Percentiles rank a stretch among this genome's conserved stretches.
Evolutionary conservation across 2,113 vertebrate genomes (phyloP).

Genomic region (Eonycteris spelaea): DNA sequence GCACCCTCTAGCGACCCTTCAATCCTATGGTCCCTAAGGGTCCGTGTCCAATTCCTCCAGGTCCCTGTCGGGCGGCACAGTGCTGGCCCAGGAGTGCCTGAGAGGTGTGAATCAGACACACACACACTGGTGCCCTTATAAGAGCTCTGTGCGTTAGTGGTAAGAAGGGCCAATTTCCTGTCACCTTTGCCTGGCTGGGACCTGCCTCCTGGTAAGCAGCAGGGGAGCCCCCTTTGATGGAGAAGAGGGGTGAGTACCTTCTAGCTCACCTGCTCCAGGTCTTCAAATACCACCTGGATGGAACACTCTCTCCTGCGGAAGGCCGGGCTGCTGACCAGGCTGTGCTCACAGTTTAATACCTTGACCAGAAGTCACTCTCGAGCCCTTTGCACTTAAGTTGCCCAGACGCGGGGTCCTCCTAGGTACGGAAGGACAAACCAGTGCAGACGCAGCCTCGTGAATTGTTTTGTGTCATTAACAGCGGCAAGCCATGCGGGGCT

Average conservation of each 20-base stretch:
- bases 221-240: not conserved
- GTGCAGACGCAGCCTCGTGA: not conserved
- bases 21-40: fast-evolving
- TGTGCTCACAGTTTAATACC: not conserved
- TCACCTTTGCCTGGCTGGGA: not conserved
- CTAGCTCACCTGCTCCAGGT: not conserved
- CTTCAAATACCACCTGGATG: not conserved
- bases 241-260: not conserved
- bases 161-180: not conserved
- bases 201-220: not conserved
- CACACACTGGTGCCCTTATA: fast-evolving
- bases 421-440: not conserved
- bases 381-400: not conserved
- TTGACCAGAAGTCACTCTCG: not conserved
- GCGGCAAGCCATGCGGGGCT: not conserved
- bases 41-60: not conserved
- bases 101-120: not conserved
- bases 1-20: too few species aligned
- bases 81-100: not conserved
- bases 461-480: fast-evolving
- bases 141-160: not conserved
- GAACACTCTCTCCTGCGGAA: not conserved
- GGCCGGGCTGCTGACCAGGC: not conserved
- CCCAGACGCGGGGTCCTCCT: not conserved
- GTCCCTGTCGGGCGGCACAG: fast-evolving